These are phyloP conservation scores for Octonoba sinensis DNA, from an alignment of 2,888 invertebrate genomes.

Conservation along the genomic window DNA sequence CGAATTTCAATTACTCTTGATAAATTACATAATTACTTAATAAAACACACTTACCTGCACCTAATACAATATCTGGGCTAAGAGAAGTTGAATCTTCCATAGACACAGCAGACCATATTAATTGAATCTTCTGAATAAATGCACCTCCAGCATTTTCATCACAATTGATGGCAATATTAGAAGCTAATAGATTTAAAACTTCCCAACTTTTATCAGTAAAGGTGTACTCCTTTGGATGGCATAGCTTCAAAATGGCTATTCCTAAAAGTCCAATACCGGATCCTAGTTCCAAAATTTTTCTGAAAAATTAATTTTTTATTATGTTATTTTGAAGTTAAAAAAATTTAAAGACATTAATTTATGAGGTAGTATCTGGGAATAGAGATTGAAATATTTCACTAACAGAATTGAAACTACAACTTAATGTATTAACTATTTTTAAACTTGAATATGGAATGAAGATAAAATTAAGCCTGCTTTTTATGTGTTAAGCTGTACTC, in stretches of 20 bases:
- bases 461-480: no score
- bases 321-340: no score
- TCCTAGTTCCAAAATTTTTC: constrained; percentile 48
- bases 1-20: no score
- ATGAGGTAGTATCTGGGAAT: no score
- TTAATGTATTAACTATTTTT: no score
- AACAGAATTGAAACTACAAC: no score
- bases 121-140: constrained; percentile 15
- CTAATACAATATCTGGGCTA: constrained; percentile 26
- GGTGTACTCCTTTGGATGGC: constrained; percentile 31
- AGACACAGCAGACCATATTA: constrained; percentile 19
- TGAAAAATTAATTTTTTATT: not conserved
- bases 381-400: no score
- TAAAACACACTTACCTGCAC: constrained; percentile 27
- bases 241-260: constrained; percentile 25
- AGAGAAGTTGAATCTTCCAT: constrained; percentile 10
- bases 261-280: constrained; percentile 51
- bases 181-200: constrained; percentile 25
- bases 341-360: no score
- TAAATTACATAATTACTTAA: no score
- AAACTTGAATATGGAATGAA: no score
- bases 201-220: constrained; percentile 47
- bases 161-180: constrained; percentile 35
- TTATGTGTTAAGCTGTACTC: no score
- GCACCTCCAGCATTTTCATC: not conserved